Percentiles rank a stretch among this genome's conserved stretches.
These are phyloP conservation scores for Lepus timidus DNA, from an alignment of 2,113 vertebrate species.

Conservation along the genomic window DNA sequence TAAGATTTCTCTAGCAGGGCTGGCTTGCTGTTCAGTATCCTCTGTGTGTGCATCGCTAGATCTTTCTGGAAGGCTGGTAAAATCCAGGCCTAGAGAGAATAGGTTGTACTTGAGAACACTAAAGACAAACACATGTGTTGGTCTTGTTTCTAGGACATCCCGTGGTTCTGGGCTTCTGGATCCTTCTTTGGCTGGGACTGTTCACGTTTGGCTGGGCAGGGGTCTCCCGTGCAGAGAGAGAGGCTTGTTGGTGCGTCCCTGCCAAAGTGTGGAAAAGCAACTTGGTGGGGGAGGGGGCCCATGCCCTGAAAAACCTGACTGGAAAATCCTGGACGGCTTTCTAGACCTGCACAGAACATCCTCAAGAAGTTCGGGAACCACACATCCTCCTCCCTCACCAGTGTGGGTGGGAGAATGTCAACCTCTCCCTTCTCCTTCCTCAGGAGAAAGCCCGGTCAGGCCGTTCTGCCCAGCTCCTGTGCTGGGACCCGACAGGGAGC, in stretches of 20 bases:
- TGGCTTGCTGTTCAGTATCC: slow-evolving; percentile 60
- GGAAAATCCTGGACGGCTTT: not conserved
- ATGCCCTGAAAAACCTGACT: not conserved
- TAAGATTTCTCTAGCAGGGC: slow-evolving; percentile 49
- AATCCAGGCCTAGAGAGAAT: slow-evolving; percentile 39
- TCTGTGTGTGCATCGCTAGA: not conserved
- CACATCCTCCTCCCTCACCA: not conserved
- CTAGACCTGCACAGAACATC: not conserved
- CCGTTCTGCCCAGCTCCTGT: not conserved
- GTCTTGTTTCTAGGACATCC: slow-evolving; percentile 16
- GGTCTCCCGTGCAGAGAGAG: not conserved
- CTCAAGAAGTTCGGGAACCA: not conserved
- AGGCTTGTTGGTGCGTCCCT: not conserved
- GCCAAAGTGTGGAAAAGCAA: not conserved
- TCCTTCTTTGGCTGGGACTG: not conserved
- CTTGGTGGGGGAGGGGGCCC: not conserved
- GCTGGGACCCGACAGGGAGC: not conserved
- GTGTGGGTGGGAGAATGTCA: not conserved
- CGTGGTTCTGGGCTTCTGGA: not conserved
- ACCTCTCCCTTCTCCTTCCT: not conserved
- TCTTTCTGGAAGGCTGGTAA: slow-evolving; percentile 54
- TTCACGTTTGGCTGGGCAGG: not conserved
- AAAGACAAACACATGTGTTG: not conserved
- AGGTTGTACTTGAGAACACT: slow-evolving; percentile 13
- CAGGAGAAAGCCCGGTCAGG: not conserved